A percentile compares a stretch with the other conserved stretches of the same genome.
Evolutionary conservation across 2,797 vertebrate species (phyloP).

Genomic region (Pitangus sulphuratus): DNA sequence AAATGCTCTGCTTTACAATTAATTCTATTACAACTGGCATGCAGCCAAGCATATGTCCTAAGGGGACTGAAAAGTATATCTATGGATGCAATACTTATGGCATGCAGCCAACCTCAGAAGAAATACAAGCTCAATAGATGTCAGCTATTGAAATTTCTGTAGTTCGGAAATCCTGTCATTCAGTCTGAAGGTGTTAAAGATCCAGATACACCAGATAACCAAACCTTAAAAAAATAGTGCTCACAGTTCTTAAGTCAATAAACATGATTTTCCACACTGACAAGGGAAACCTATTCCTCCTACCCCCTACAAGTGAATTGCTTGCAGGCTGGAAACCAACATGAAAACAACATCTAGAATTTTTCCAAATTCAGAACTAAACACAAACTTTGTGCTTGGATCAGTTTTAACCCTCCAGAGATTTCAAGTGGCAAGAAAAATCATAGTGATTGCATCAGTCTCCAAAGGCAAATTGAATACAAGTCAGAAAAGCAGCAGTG

Average conservation of each 20-base stretch:
- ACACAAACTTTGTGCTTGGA: not conserved
- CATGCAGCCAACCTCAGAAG: not conserved
- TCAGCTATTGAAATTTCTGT: conserved; percentile 24
- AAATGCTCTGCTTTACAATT: conserved; percentile 6
- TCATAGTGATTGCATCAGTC: not conserved
- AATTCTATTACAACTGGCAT: conserved; percentile 30
- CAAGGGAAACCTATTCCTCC: not conserved
- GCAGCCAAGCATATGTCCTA: conserved; percentile 8
- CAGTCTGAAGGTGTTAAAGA: not conserved
- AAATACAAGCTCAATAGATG: conserved; percentile 17
- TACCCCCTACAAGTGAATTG: not conserved
- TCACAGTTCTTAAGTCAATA: not conserved
- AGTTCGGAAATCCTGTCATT: conserved; percentile 33
- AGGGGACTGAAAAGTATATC: not conserved
- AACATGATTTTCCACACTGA: not conserved
- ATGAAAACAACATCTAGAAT: not conserved
- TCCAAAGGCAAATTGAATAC: not conserved
- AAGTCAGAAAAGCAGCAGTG: not conserved
- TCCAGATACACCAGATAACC: conserved; percentile 4
- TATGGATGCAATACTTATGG: not conserved
- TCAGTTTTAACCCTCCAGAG: not conserved
- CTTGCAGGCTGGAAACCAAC: not conserved
- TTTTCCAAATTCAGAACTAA: not conserved
- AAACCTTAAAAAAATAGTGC: not conserved
- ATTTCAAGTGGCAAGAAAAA: not conserved